Percentiles rank a stretch among this genome's conserved stretches.
Conservation (phyloP, 2,888 invertebrate species). For the Megastigmus dorsalis region DNA sequence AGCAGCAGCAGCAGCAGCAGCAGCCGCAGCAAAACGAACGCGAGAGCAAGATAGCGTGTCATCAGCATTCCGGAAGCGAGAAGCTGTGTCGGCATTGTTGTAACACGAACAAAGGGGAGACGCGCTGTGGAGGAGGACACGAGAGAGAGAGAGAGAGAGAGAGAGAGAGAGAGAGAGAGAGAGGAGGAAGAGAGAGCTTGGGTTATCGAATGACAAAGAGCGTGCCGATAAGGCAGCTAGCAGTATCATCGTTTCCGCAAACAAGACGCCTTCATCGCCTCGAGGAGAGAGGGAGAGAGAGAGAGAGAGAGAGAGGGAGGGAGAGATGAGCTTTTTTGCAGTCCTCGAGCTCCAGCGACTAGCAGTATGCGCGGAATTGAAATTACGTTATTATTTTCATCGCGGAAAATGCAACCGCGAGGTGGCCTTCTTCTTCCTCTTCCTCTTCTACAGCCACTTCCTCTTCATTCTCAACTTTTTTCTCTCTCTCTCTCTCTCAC, state of each 20-base stretch:
- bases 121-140: background rate
- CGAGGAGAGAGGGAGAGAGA: background rate
- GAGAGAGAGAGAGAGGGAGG: background rate
- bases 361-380: constrained; percentile 11
- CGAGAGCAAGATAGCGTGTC: constrained; percentile 41
- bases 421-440: background rate
- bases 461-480: background rate
- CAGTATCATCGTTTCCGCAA: constrained; percentile 49
- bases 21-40: constrained; percentile 1
- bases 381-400: constrained; percentile 38
- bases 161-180: background rate
- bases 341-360: background rate
- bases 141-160: constrained; percentile 1
- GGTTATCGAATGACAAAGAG: constrained; percentile 50
- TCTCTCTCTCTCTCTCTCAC: background rate
- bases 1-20: too few relatives aligned
- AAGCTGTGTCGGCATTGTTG: constrained; percentile 48
- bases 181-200: background rate
- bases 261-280: constrained; percentile 40
- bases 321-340: background rate
- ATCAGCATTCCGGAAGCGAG: constrained; percentile 42
- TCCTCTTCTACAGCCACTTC: background rate
- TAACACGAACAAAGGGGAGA: constrained; percentile 27
- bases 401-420: constrained; percentile 9
- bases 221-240: constrained; percentile 46